Percentiles rank a stretch among this genome's conserved stretches.
phyloP scores from a whole-genome alignment of 1,140 invertebrate genomes.

The Lordiphosa stackelbergi region DNA sequence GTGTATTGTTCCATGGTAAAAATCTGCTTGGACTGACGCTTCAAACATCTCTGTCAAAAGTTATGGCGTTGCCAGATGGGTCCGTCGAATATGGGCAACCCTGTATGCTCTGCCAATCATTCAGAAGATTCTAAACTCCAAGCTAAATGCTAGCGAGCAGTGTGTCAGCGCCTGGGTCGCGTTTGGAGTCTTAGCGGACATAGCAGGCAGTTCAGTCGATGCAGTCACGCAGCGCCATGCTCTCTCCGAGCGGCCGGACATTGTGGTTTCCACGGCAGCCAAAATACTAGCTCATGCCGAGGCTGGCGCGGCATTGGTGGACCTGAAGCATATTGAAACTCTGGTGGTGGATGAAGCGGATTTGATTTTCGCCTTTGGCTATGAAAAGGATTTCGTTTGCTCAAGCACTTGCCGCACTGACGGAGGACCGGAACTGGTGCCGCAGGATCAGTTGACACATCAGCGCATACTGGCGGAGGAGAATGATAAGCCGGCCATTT shows the following conservation, averaged over 20 bases:
- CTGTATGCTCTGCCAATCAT: slow-evolving; percentile 94
- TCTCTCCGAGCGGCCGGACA: slow-evolving; percentile 90
- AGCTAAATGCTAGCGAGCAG: slow-evolving; percentile 85
- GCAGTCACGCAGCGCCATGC: slow-evolving; percentile 85
- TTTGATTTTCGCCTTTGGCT: no score
- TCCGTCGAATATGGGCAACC: no score
- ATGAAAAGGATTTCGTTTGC: no score
- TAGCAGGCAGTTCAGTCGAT: slow-evolving; percentile 84
- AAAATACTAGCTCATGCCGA: slow-evolving; percentile 91
- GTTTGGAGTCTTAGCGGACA: slow-evolving; percentile 89
- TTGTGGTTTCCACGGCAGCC: slow-evolving; percentile 94
- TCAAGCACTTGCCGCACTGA: no score
- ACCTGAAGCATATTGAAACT: slow-evolving; percentile 88
- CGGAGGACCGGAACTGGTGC: slow-evolving; percentile 92
- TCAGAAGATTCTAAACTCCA: slow-evolving; percentile 93
- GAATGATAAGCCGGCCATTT: slow-evolving; percentile 95
- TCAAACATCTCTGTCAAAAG: no score
- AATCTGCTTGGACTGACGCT: no score
- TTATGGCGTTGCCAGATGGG: no score
- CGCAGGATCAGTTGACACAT: slow-evolving; percentile 91
- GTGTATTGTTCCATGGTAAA: no score
- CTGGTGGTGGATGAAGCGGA: no score
- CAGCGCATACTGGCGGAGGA: slow-evolving; percentile 94
- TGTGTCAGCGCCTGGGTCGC: slow-evolving; percentile 87
- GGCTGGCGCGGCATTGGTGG: slow-evolving; percentile 81